Conservation (phyloP, 1,140 invertebrate species). For the Prorops nasuta region DNA sequence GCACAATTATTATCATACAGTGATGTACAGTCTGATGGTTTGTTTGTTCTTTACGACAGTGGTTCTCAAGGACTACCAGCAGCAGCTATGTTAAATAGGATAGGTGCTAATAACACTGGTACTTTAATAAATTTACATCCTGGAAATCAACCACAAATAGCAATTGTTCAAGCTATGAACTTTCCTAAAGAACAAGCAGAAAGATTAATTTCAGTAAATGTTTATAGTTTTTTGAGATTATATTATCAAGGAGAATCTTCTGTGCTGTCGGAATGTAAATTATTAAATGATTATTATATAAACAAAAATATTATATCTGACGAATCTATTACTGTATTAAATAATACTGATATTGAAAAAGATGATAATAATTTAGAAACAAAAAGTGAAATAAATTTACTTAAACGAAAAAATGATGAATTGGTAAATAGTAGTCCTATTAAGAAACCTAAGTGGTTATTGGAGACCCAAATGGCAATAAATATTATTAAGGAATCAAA, state of each 20-base stretch:
- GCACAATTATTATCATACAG: conserved; percentile 81
- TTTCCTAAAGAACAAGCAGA: conserved; percentile 66
- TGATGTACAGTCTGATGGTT: conserved; percentile 76
- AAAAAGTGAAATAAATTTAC: background rate
- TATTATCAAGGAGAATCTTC: conserved; percentile 56
- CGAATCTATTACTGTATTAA: background rate
- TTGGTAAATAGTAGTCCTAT: background rate
- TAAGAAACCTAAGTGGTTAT: conserved; percentile 65
- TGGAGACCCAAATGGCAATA: conserved; percentile 64
- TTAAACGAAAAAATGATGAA: conserved; percentile 24
- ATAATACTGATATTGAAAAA: background rate
- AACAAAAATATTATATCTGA: background rate
- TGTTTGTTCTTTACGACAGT: conserved; percentile 84
- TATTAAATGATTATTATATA: background rate
- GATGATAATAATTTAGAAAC: background rate
- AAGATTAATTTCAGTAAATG: conserved; percentile 68
- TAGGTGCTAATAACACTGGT: conserved; percentile 64
- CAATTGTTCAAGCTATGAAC: conserved; percentile 76
- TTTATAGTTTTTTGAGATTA: conserved; percentile 70
- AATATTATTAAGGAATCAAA: conserved; percentile 59
- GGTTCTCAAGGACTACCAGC: conserved; percentile 79
- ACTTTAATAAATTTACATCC: conserved; percentile 75
- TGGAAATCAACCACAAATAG: conserved; percentile 75
- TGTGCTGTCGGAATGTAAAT: background rate
- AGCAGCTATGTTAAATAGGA: conserved; percentile 75